Conservation (phyloP, 2,888 invertebrate species). For the Flexamia atlantica region DNA sequence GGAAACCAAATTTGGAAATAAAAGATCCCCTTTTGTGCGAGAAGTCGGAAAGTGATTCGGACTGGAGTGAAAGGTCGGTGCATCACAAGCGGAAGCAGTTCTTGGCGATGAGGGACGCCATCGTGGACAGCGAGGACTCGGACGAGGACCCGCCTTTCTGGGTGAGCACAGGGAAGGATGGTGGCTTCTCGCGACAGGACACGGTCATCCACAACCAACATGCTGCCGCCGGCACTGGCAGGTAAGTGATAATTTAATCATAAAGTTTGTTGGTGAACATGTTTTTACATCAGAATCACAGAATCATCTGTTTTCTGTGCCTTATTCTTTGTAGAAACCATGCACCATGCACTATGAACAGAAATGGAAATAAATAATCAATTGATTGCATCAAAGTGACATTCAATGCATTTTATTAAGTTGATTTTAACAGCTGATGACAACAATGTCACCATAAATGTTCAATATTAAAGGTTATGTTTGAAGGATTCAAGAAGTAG, state of each 20-base stretch:
- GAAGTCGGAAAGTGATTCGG: slow-evolving; percentile 67
- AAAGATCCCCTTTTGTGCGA: slow-evolving; percentile 58
- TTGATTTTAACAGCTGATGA: no score
- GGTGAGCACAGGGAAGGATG: slow-evolving; percentile 68
- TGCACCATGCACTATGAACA: no score
- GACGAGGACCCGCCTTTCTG: slow-evolving; percentile 70
- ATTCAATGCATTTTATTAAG: no score
- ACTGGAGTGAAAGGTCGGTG: slow-evolving; percentile 68
- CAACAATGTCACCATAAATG: no score
- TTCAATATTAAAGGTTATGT: no score
- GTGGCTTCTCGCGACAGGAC: slow-evolving; percentile 68
- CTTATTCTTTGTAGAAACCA: no score
- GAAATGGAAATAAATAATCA: no score
- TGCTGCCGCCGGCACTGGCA: not conserved
- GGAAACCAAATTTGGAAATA: slow-evolving; percentile 2
- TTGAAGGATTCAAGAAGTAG: no score
- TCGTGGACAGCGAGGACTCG: slow-evolving; percentile 66
- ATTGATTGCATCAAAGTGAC: no score
- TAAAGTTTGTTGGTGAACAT: no score
- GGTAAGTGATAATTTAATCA: slow-evolving; percentile 19
- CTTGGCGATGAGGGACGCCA: slow-evolving; percentile 67
- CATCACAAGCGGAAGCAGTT: slow-evolving; percentile 70
- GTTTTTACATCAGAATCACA: no score
- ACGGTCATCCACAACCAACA: slow-evolving; percentile 66
- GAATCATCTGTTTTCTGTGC: no score